Conservation (phyloP, 2,797 vertebrate species). For the Brachymystax lenok region DNA sequence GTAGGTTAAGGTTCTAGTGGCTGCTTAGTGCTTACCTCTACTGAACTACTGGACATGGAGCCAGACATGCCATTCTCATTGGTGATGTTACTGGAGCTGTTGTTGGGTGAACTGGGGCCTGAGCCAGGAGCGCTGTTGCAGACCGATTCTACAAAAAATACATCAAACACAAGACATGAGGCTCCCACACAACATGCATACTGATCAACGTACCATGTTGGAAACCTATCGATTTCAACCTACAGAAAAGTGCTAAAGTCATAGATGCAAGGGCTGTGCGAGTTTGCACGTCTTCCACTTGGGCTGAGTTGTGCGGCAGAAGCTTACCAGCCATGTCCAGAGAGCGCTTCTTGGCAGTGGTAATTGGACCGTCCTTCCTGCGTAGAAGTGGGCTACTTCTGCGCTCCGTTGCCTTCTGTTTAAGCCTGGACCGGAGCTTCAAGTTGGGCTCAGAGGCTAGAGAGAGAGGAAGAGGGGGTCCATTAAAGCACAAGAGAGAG, state of each 20-base stretch:
- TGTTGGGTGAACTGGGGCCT: constrained; percentile 96
- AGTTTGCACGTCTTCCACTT: background rate
- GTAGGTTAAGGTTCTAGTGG: background rate
- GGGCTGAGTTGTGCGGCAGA: background rate
- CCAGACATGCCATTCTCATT: constrained; percentile 85
- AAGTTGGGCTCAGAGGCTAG: constrained; percentile 96
- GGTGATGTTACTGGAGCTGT: constrained; percentile 95
- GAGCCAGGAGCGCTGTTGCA: constrained; percentile 97
- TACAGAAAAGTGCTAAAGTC: background rate
- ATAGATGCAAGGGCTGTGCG: background rate
- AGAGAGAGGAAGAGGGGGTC: background rate
- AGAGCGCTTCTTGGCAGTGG: constrained; percentile 90
- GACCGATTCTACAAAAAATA: constrained; percentile 81
- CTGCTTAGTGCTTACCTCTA: constrained; percentile 79
- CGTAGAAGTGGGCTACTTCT: constrained; percentile 93
- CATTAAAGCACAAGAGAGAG: background rate
- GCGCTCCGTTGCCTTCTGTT: constrained; percentile 96
- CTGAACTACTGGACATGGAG: constrained; percentile 61
- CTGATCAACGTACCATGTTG: background rate
- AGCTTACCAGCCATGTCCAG: constrained; percentile 87
- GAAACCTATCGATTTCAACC: background rate
- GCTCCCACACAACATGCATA: background rate
- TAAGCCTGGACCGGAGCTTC: constrained; percentile 92
- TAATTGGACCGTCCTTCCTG: constrained; percentile 88
- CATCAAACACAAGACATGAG: background rate